phyloP scores from a whole-genome alignment of 2,113 vertebrate species.

The Salminus brasiliensis region DNA sequence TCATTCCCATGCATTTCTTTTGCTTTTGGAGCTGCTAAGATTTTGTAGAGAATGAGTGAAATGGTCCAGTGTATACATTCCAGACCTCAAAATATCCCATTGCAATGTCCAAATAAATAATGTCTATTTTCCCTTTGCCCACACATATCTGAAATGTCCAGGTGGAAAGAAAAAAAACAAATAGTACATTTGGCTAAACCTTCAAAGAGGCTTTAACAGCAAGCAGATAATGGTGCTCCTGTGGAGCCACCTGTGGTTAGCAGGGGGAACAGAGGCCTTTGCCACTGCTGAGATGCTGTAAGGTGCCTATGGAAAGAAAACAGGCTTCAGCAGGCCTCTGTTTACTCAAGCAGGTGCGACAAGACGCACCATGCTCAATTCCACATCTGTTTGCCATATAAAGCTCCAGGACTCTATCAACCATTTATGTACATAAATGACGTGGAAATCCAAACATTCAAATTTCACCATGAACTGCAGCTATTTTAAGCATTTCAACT shows the following conservation, averaged over 20 bases:
- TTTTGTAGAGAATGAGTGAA: neutral
- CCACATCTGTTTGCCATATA: constrained; percentile 80
- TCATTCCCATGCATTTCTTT: neutral
- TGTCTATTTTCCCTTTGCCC: neutral
- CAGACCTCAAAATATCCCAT: neutral
- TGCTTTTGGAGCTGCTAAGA: neutral
- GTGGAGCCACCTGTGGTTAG: constrained; percentile 73
- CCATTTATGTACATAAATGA: constrained; percentile 68
- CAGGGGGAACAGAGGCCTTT: constrained; percentile 64
- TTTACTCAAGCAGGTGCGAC: constrained; percentile 81
- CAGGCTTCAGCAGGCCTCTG: constrained; percentile 70
- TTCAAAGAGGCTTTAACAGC: constrained; percentile 74
- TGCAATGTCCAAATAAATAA: constrained; percentile 28
- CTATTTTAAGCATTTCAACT: constrained; percentile 63
- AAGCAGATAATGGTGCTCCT: constrained; percentile 60
- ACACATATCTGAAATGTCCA: constrained; percentile 69
- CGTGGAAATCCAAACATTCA: constrained; percentile 69
- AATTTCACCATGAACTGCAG: constrained; percentile 53
- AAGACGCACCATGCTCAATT: constrained; percentile 25
- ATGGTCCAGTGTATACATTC: constrained; percentile 8
- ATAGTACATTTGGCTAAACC: constrained; percentile 76
- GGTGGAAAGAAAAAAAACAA: constrained; percentile 68
- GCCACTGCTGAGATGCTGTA: constrained; percentile 69
- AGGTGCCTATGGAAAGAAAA: constrained; percentile 70
- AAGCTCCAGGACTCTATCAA: constrained; percentile 73